phyloP scores from a whole-genome alignment of 2,888 invertebrate species.

The Drosophila longiperda region DNA sequence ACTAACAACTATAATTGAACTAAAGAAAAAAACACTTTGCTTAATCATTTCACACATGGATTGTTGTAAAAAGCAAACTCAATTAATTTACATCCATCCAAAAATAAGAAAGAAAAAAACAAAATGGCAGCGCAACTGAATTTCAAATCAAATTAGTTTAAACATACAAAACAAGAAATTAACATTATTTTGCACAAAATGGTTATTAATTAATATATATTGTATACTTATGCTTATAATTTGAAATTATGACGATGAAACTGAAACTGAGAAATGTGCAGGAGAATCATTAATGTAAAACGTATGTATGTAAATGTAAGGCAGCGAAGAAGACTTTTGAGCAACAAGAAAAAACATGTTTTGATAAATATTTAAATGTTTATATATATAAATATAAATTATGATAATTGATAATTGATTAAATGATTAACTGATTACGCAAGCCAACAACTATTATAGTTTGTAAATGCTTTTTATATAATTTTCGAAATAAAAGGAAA shows the following conservation, averaged over 20 bases:
- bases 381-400: constrained; percentile 64
- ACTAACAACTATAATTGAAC: constrained; percentile 58
- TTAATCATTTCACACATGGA: constrained; percentile 66
- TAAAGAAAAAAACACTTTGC: constrained; percentile 59
- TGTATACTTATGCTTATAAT: constrained; percentile 68
- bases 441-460: constrained; percentile 80
- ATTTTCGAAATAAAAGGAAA: constrained; percentile 74
- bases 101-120: constrained; percentile 50
- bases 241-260: constrained; percentile 48
- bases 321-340: constrained; percentile 80
- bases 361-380: constrained; percentile 82
- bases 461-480: constrained; percentile 80
- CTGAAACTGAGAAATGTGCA: constrained; percentile 40
- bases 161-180: constrained; percentile 28
- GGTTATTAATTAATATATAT: constrained; percentile 48
- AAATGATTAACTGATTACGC: constrained; percentile 73
- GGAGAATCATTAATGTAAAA: constrained; percentile 70
- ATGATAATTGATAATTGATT: constrained; percentile 62
- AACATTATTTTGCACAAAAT: constrained; percentile 75
- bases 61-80: constrained; percentile 66
- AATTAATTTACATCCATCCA: constrained; percentile 78
- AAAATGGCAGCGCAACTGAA: constrained; percentile 78
- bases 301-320: constrained; percentile 74
- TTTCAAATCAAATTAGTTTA: constrained; percentile 78
- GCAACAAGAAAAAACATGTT: constrained; percentile 82